Evolutionary conservation across 2,113 vertebrate genomes (phyloP).

Genomic region (Paraplagusia blochii): DNA sequence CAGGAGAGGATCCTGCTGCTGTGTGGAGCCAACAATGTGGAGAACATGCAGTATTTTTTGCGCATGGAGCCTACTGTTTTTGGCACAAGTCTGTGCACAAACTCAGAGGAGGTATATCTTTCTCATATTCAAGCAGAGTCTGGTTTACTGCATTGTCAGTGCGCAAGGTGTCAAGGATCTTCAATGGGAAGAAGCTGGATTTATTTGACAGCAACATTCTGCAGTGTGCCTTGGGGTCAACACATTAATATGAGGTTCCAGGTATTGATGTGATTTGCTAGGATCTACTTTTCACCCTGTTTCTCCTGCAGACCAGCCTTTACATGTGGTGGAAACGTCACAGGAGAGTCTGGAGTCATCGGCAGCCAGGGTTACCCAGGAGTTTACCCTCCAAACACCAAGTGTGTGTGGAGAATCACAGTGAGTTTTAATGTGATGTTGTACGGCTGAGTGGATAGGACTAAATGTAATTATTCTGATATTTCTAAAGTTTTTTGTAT

Average conservation of each 20-base stretch:
- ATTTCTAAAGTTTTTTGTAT: too few species aligned
- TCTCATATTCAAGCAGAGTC: neutral
- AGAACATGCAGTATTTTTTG: slow-evolving; percentile 62
- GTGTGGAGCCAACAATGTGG: slow-evolving; percentile 68
- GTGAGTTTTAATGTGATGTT: slow-evolving; percentile 76
- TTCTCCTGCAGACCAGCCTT: slow-evolving; percentile 78
- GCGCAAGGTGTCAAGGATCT: slow-evolving; percentile 26
- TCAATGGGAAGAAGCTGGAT: slow-evolving; percentile 14
- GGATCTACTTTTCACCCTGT: slow-evolving; percentile 9
- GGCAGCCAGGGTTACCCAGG: slow-evolving; percentile 98
- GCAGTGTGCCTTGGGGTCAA: slow-evolving; percentile 26
- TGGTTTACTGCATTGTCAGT: slow-evolving; percentile 13
- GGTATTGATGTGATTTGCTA: neutral
- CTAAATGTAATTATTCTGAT: too few species aligned
- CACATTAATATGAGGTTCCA: neutral
- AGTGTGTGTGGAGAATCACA: slow-evolving; percentile 98
- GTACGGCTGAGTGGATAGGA: too few species aligned
- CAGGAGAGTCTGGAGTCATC: slow-evolving; percentile 90
- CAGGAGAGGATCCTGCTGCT: slow-evolving; percentile 53
- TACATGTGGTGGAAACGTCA: slow-evolving; percentile 90
- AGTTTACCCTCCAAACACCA: slow-evolving; percentile 97
- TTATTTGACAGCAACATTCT: slow-evolving; percentile 21
- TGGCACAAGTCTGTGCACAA: slow-evolving; percentile 63
- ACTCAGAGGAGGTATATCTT: slow-evolving; percentile 74
- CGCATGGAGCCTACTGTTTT: slow-evolving; percentile 70